phyloP scores from a whole-genome alignment of 1,140 invertebrate species.

The Asbolus verrucosus region DNA sequence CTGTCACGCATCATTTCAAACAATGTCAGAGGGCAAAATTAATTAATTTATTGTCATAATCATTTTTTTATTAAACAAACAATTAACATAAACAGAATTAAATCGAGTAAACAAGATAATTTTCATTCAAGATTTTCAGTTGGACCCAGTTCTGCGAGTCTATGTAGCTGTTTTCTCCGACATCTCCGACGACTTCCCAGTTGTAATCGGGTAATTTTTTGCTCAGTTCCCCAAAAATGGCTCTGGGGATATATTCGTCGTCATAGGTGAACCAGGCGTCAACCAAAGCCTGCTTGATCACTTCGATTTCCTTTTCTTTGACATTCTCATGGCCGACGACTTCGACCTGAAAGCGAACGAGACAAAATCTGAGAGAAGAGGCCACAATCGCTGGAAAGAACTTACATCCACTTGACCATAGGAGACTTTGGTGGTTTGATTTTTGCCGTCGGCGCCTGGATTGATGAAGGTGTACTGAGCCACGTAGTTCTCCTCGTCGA shows the following conservation, averaged over 20 bases:
- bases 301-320: not conserved
- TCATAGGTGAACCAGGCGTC: constrained; percentile 2
- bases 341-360: not conserved
- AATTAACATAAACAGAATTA: not conserved
- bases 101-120: constrained; percentile 1
- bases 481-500: not conserved
- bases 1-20: too few species aligned
- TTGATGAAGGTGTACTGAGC: not conserved
- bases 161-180: not conserved
- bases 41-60: too few species aligned
- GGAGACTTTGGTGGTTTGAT: not conserved
- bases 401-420: not conserved
- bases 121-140: not conserved
- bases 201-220: not conserved
- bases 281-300: constrained; percentile 1
- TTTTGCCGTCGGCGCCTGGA: not conserved
- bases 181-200: not conserved
- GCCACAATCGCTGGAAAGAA: too few species aligned
- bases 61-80: too few species aligned
- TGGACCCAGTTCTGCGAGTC: constrained; percentile 2
- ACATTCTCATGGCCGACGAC: not conserved
- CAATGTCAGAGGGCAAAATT: too few species aligned
- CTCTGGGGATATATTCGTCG: not conserved
- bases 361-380: not conserved
- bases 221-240: not conserved